phyloP scores from a whole-genome alignment of 2,797 vertebrate species.

The Diplodus puntazzo region DNA sequence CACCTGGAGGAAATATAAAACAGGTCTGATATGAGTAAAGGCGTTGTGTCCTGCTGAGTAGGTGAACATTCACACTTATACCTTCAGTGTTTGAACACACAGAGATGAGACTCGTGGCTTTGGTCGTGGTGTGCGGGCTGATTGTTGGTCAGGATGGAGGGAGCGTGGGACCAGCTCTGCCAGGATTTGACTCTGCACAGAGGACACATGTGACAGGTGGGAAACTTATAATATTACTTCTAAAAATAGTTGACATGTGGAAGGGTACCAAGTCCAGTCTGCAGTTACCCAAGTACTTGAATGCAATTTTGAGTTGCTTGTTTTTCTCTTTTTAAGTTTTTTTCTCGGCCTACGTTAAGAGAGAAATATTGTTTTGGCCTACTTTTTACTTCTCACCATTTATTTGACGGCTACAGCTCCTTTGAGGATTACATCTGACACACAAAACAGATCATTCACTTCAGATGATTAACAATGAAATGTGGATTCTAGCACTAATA shows the following conservation, averaged over 20 bases:
- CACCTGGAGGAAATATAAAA: conserved; percentile 69
- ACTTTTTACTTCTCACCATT: background rate
- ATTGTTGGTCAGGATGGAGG: conserved; percentile 64
- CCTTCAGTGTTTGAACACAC: background rate
- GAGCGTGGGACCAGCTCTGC: conserved; percentile 51
- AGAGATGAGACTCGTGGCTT: conserved; percentile 67
- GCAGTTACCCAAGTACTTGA: background rate
- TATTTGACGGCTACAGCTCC: background rate
- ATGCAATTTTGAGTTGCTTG: background rate
- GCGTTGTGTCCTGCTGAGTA: background rate
- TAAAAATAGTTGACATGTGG: background rate
- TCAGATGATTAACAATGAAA: background rate
- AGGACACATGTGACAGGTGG: conserved; percentile 77
- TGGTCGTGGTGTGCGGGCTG: conserved; percentile 73
- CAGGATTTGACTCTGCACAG: conserved; percentile 45
- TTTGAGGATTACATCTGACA: background rate
- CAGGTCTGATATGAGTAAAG: background rate
- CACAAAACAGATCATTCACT: background rate
- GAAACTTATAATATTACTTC: background rate
- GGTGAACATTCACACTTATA: background rate
- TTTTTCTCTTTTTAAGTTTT: background rate
- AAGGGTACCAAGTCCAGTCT: background rate
- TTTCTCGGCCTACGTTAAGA: background rate
- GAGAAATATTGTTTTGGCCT: no score
- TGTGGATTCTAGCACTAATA: no score